Percentiles rank a stretch among this genome's conserved stretches.
Evolutionary conservation across 2,797 vertebrate species (phyloP).

Genomic region (Halcyon leucocephala): DNA sequence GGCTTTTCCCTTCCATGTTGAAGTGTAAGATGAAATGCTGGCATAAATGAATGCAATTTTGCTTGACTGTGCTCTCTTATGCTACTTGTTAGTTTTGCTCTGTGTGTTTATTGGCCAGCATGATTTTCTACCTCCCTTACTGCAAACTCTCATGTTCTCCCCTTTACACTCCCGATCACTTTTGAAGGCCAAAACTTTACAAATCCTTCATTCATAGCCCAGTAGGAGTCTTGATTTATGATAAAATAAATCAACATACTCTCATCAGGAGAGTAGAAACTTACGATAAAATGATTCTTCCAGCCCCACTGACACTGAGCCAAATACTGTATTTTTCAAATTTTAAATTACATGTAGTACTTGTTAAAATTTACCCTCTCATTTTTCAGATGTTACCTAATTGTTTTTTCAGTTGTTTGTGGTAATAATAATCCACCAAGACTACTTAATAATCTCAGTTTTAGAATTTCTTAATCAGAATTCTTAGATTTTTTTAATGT

Average conservation of each 20-base stretch:
- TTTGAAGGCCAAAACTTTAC: slow-evolving; percentile 56
- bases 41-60: background rate
- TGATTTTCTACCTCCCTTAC: slow-evolving; percentile 5
- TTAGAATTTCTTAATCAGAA: background rate
- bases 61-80: background rate
- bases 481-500: background rate
- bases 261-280: slow-evolving; percentile 24
- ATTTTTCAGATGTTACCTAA: slow-evolving; percentile 13
- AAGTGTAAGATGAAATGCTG: background rate
- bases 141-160: slow-evolving; percentile 29
- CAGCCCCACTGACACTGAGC: background rate
- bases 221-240: slow-evolving; percentile 56
- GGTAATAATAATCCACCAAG: background rate
- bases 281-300: slow-evolving; percentile 54
- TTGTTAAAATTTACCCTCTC: background rate
- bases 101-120: slow-evolving; percentile 32
- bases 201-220: slow-evolving; percentile 52
- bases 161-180: background rate
- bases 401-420: slow-evolving; percentile 2
- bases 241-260: slow-evolving; percentile 48
- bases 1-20: background rate
- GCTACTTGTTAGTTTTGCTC: background rate
- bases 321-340: slow-evolving; percentile 47
- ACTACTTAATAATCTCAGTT: background rate
- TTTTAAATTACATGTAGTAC: slow-evolving; percentile 1